phyloP scores from a whole-genome alignment of 2,113 vertebrate genomes.

The Sinosuthora webbiana region DNA sequence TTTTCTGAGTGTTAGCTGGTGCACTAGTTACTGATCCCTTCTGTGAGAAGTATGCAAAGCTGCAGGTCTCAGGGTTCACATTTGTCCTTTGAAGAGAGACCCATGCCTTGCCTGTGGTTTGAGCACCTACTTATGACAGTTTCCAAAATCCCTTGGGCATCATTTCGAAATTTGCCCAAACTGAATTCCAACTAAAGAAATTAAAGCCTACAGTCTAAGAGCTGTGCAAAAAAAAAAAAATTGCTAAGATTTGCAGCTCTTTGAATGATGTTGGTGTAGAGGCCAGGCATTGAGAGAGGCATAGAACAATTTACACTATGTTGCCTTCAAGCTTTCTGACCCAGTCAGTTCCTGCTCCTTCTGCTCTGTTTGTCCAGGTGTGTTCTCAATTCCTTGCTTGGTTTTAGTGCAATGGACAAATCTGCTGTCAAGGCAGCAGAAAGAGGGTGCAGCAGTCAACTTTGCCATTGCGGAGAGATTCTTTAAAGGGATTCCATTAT shows the following conservation, averaged over 20 bases:
- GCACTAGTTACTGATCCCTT: not conserved
- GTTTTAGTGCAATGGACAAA: not conserved
- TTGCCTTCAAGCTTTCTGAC: slow-evolving; percentile 23
- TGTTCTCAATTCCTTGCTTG: not conserved
- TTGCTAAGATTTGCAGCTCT: not conserved
- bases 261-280: not conserved
- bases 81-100: not conserved
- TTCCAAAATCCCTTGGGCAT: not conserved
- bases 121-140: not conserved
- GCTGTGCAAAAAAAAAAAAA: not conserved
- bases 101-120: not conserved
- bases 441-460: not conserved
- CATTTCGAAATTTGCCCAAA: not conserved
- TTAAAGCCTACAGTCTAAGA: not conserved
- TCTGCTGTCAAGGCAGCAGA: not conserved
- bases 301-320: not conserved
- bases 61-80: not conserved
- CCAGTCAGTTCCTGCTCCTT: not conserved
- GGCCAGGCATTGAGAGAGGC: not conserved
- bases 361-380: slow-evolving; percentile 57
- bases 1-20: not conserved
- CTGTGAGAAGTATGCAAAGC: not conserved
- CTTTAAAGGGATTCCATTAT: not conserved
- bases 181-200: not conserved
- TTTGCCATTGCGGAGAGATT: not conserved